Base-by-base conservation (phyloP, 2,888 invertebrate genomes). In the Drosophila dives region DNA sequence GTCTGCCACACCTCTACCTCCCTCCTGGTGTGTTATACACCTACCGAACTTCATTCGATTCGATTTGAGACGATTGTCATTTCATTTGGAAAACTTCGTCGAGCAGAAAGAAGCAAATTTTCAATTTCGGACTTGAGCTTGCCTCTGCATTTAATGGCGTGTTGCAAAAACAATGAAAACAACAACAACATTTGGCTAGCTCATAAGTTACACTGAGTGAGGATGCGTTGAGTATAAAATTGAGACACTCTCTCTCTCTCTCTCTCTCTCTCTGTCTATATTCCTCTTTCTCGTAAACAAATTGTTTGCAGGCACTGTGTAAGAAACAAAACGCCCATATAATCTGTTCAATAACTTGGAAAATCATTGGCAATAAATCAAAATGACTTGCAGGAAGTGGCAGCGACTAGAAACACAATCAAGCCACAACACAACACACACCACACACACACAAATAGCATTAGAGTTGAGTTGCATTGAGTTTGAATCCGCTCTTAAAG, bases 261-360 rank as follows among this genome's bases (percentile, higher is more conserved):
- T 20, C 11, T 42, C 42, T 33, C 36, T 20, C 23, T 20, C 15
- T 23, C 23, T 17, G 29, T 40, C 32, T 23, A 5, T 42, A 6
- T 20, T 7, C 23, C 15, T 15, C 48, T n/a, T n/a, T 38, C 20
- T n/a, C 80, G 80, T 86, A 90, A 88, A 86, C 90, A 88, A 90
- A 88, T 90, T 90, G 87, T 84, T 84, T 90, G 71, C 56, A 56
- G 42, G 67, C 81, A 73, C 73, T 82, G 54, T 64, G 54, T 45
- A 64, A 72, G 75, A 78, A 89, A 85, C 81, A 90, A 83, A 80
- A 78, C 88, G 88, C 81, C 83, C 89, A 89, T 76, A 77, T 89
- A 91, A 92, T 90, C 91, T 90, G 91, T 83, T 92, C 92, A 92
- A 92, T 92, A 92, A 90, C 89, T 90, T 91, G 91, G 91, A 91